Conservation (phyloP, 2,888 invertebrate species). For the Lepidocyrtoides sp. region DNA sequence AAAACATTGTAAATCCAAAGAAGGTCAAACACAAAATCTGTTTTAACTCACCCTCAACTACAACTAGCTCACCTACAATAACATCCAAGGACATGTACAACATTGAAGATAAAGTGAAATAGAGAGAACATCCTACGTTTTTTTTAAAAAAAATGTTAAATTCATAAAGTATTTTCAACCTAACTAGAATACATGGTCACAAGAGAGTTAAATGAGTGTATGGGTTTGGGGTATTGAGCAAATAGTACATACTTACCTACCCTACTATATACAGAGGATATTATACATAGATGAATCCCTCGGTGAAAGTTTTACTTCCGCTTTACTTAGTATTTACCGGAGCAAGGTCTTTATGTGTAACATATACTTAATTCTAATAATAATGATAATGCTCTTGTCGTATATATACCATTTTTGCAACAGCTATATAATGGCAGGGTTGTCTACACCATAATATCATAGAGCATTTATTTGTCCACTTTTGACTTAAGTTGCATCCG, state of each 20-base stretch:
- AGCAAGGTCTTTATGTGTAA: neutral
- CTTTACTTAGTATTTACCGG: neutral
- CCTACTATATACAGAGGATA: too few species aligned
- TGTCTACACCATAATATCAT: neutral
- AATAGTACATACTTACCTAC: too few species aligned
- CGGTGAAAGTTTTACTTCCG: slow-evolving; percentile 42
- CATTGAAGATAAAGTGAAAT: neutral
- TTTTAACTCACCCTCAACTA: neutral
- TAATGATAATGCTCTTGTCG: neutral
- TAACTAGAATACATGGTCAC: slow-evolving; percentile 6
- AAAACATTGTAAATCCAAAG: slow-evolving; percentile 27
- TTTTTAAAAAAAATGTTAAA: slow-evolving; percentile 24
- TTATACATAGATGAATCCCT: neutral
- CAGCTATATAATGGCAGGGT: neutral
- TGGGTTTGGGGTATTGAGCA: neutral
- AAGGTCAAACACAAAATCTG: slow-evolving; percentile 38
- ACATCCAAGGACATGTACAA: neutral
- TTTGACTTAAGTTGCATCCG: slow-evolving; percentile 42
- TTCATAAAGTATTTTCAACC: slow-evolving; percentile 5
- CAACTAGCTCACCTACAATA: neutral
- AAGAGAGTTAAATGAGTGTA: neutral
- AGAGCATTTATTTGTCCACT: slow-evolving; percentile 34
- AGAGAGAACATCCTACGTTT: neutral
- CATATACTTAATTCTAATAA: neutral
- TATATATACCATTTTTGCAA: neutral